These are phyloP conservation scores for Gerris buenoi DNA, from an alignment of 1,140 invertebrate species.

Conservation along the genomic window DNA sequence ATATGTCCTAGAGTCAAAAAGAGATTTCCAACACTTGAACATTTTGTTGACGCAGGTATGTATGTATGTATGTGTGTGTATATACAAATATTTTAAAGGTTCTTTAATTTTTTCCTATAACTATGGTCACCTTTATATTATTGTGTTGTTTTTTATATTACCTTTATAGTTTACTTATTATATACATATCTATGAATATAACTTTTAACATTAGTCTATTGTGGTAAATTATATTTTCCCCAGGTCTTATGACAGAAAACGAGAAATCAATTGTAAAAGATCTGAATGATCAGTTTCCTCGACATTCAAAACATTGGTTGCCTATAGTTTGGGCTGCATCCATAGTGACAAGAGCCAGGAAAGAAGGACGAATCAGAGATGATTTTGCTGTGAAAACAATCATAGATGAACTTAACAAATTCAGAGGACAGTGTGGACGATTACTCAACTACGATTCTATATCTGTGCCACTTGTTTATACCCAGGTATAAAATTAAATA, in stretches of 20 bases:
- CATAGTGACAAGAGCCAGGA: constrained; percentile 69
- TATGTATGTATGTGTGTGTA: neutral
- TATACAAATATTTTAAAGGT: neutral
- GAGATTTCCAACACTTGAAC: constrained; percentile 74
- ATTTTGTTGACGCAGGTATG: constrained; percentile 61
- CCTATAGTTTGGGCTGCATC: constrained; percentile 85
- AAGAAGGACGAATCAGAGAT: constrained; percentile 79
- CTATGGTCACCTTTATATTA: too few relatives aligned
- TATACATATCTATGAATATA: too few relatives aligned
- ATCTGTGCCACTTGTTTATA: constrained; percentile 83
- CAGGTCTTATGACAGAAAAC: constrained; percentile 70
- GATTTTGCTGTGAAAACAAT: constrained; percentile 85
- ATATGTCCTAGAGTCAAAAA: constrained; percentile 81
- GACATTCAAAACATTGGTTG: constrained; percentile 85
- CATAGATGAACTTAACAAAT: constrained; percentile 77
- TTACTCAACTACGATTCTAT: constrained; percentile 78
- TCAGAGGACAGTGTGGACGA: constrained; percentile 64
- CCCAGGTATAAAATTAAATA: too few relatives aligned
- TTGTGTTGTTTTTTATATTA: too few relatives aligned
- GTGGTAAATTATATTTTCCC: too few relatives aligned
- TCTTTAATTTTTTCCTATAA: neutral
- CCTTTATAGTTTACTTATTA: too few relatives aligned
- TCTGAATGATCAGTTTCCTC: constrained; percentile 65
- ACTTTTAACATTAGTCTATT: too few relatives aligned
- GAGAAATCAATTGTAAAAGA: constrained; percentile 64